Conservation (phyloP, 2,113 vertebrate species). For the Tetraodon nigroviridis region DNA sequence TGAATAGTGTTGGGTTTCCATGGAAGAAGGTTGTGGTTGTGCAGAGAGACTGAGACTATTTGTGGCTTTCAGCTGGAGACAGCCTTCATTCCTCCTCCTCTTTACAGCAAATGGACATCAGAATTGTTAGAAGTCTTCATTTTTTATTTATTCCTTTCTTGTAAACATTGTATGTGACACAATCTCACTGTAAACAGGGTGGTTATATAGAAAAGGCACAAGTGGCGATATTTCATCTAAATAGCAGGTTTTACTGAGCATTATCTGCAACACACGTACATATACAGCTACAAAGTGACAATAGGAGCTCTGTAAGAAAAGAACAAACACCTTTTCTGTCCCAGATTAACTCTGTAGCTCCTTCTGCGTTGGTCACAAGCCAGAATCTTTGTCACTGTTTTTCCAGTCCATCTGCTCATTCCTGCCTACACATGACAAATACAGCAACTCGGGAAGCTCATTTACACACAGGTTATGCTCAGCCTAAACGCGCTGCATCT, state of each 20-base stretch:
- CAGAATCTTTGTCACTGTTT: not conserved
- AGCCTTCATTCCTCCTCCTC: not conserved
- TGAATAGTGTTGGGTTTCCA: constrained; percentile 19
- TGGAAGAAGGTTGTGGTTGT: constrained; percentile 35
- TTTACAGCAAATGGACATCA: not conserved
- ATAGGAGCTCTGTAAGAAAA: too few species aligned
- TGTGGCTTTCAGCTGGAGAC: constrained; percentile 1
- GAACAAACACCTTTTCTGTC: too few species aligned
- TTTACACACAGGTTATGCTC: constrained; percentile 26
- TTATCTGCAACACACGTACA: not conserved
- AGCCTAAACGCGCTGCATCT: constrained; percentile 26
- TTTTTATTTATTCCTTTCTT: too few species aligned
- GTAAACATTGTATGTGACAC: too few species aligned
- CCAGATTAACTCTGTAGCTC: too few species aligned
- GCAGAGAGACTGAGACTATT: not conserved
- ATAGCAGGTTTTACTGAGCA: not conserved
- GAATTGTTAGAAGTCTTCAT: too few species aligned
- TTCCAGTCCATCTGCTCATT: not conserved
- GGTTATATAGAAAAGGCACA: too few species aligned
- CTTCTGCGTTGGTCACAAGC: not conserved
- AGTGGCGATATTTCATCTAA: too few species aligned
- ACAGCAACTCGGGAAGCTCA: constrained; percentile 9
- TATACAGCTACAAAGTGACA: too few species aligned
- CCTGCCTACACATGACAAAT: constrained; percentile 1
- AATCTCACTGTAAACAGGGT: too few species aligned